A percentile compares a stretch with the other conserved stretches of the same genome.
Evolutionary conservation across 2,113 vertebrate genomes (phyloP).

Genomic region (Lampris megalopsis): DNA sequence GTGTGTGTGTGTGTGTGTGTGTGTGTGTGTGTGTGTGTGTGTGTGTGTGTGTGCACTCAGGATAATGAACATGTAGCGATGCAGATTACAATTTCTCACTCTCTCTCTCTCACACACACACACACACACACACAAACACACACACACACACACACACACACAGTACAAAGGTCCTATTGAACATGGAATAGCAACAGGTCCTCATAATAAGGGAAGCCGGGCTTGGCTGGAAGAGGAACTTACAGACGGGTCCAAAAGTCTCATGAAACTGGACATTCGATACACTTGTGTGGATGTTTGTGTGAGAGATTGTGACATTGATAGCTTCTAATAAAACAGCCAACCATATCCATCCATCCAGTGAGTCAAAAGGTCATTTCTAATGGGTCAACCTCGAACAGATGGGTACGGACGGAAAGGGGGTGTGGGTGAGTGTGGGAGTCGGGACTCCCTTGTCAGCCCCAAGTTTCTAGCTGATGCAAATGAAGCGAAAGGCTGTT

Average conservation of each 20-base stretch:
- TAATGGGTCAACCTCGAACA: conserved; percentile 72
- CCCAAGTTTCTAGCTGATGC: background rate
- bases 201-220: conserved; percentile 80
- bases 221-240: conserved; percentile 72
- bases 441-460: background rate
- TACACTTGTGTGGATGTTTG: conserved; percentile 67
- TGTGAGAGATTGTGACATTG: conserved; percentile 68
- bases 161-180: conserved; percentile 84
- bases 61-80: conserved; percentile 27
- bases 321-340: conserved; percentile 77
- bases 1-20: too few relatives aligned
- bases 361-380: conserved; percentile 72
- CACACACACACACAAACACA: conserved; percentile 7
- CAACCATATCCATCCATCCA: conserved; percentile 69
- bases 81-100: conserved; percentile 54
- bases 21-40: background rate
- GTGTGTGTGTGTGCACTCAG: background rate
- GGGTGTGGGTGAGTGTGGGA: background rate
- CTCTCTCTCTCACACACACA: background rate
- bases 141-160: conserved; percentile 48
- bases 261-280: conserved; percentile 83
- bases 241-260: conserved; percentile 75
- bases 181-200: conserved; percentile 69
- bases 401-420: conserved; percentile 61
- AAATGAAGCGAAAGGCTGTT: background rate